phyloP scores from a whole-genome alignment of 2,113 vertebrate species.

The Podilymbus podiceps region DNA sequence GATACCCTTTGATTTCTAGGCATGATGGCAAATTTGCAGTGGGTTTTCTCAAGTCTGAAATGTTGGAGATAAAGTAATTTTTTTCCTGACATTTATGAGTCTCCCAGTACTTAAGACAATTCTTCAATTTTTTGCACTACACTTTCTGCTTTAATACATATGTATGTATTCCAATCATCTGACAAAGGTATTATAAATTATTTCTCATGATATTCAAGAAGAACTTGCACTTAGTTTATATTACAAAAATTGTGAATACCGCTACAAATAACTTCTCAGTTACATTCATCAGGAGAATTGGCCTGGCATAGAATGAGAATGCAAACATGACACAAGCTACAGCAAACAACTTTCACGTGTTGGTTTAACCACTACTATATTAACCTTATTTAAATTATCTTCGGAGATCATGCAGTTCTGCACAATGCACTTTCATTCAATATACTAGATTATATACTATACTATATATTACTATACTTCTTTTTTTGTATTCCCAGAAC shows the following conservation, averaged over 20 bases:
- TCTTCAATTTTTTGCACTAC: neutral
- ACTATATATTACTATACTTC: too few species aligned
- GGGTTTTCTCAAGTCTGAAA: neutral
- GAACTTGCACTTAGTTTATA: neutral
- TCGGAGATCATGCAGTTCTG: neutral
- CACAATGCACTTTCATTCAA: neutral
- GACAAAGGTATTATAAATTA: conserved; percentile 4
- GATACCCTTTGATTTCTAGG: neutral
- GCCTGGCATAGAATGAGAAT: neutral
- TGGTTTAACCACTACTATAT: neutral
- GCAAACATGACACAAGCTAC: neutral
- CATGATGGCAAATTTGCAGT: neutral
- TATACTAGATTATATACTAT: too few species aligned
- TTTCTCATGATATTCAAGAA: neutral
- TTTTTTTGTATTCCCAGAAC: neutral
- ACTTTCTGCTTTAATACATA: neutral
- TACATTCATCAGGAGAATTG: conserved; percentile 14
- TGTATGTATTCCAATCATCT: neutral
- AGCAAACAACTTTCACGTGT: neutral
- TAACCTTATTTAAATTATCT: neutral
- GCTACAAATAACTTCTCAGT: neutral
- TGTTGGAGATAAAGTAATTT: neutral
- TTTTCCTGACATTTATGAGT: neutral
- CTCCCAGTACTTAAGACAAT: neutral
- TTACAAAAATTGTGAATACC: neutral